Base-by-base conservation (phyloP, 1,140 invertebrate species). In the Zaprionus gabonicus region DNA sequence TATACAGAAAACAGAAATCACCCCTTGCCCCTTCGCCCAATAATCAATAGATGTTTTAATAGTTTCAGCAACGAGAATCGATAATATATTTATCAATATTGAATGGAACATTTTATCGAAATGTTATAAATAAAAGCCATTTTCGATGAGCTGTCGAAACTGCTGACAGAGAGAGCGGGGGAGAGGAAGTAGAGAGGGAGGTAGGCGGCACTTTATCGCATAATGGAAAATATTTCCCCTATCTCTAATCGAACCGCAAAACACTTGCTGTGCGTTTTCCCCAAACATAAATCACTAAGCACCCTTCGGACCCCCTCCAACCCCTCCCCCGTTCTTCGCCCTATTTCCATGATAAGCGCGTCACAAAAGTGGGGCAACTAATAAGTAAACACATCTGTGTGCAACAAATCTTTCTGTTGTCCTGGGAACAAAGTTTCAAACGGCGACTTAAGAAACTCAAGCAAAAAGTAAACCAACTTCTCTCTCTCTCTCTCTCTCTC, bases 61-160 rank as follows among this genome's bases (percentile, higher is more conserved):
- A 46, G 41, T 9, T 46, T 46, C 38, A n/a, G 13, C 38, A 41
- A 2, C 38, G 38, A 41, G 38, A n/a, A 15, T 41, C 41, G 41
- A 46, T 46, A 46, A 46, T 17, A 46, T 17, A 46, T 46, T 9
- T 46, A 46, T 46, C 46, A 25, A 51, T 51, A 25, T 51, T 25
- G 12, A 51, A 51, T 25, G 46, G 2, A 51, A 51, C 20, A 13
- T 46, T 46, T 17, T 46, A 46, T 46, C 41, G n/a, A 46, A 17
- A 46, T 46, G 46, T 51, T 51, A 51, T 51, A 51, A 51, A 51
- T 57, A 67, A 13, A 55, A 34, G 13, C 12, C 34, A 66, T 27
- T 25, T 51, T 36, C 17, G 23, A 20, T 13, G 23, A n/a, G 36
- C 51, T 55, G 34, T 66, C 20, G 10, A 51, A 51, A 51, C 46